A percentile compares a stretch with the other conserved stretches of the same genome.
Evolutionary conservation across 2,113 vertebrate genomes (phyloP).

Genomic region (Odocoileus hemionus): DNA sequence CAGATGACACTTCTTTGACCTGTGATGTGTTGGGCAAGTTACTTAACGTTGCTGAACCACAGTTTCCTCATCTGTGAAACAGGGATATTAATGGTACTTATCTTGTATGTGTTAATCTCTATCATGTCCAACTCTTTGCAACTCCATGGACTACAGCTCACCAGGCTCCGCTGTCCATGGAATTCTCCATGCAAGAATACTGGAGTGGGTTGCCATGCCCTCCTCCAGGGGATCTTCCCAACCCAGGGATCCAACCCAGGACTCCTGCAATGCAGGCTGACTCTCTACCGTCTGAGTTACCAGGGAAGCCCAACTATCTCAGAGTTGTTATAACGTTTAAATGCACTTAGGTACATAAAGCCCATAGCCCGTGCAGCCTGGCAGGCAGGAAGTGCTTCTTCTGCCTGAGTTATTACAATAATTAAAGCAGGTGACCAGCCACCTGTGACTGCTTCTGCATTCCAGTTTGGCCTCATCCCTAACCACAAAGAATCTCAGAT

Average conservation of each 20-base stretch:
- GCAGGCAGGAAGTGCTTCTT: not conserved
- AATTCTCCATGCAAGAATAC: not conserved
- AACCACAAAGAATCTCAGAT: not conserved
- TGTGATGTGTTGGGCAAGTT: not conserved
- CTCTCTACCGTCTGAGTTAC: rapidly evolving
- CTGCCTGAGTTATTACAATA: not conserved
- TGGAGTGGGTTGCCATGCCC: not conserved
- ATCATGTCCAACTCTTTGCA: not conserved
- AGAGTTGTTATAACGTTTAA: not conserved
- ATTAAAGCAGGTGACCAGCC: not conserved
- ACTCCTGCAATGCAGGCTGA: not conserved
- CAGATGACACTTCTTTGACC: not conserved
- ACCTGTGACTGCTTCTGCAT: not conserved
- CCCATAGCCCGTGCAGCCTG: not conserved
- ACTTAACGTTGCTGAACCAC: not conserved
- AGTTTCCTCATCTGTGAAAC: not conserved
- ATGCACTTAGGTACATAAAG: not conserved
- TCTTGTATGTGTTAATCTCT: not conserved
- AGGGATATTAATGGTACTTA: not conserved
- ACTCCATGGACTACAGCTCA: not conserved
- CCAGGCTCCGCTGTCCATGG: not conserved
- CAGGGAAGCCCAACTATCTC: not conserved
- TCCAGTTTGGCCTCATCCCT: not conserved
- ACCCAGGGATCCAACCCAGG: not conserved
- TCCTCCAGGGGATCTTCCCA: not conserved